Evolutionary conservation across 2,113 vertebrate genomes (phyloP).

Genomic region (Synchiropus splendidus): DNA sequence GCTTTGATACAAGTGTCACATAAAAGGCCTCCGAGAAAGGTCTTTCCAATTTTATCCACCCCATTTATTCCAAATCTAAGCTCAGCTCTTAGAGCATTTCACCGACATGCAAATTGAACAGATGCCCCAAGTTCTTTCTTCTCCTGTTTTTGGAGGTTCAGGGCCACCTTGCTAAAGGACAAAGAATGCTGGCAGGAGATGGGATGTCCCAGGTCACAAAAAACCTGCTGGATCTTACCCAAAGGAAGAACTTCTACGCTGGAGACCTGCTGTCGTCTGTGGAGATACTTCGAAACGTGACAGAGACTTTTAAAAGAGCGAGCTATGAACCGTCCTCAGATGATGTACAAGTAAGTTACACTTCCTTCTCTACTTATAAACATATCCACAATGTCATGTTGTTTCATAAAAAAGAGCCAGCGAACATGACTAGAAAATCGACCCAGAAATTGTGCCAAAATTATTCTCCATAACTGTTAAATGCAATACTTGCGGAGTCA

Average conservation of each 20-base stretch:
- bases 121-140: slow-evolving; percentile 53
- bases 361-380: too few relatives aligned
- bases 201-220: slow-evolving; percentile 99
- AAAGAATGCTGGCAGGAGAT: slow-evolving; percentile 85
- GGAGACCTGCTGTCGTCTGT: slow-evolving; percentile 94
- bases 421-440: too few relatives aligned
- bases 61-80: slow-evolving; percentile 42
- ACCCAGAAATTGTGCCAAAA: too few relatives aligned
- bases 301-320: slow-evolving; percentile 93
- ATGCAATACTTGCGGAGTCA: too few relatives aligned
- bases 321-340: slow-evolving; percentile 94
- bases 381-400: too few relatives aligned
- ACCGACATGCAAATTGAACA: slow-evolving; percentile 26
- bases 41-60: slow-evolving; percentile 39
- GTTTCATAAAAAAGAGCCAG: too few relatives aligned
- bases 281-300: slow-evolving; percentile 97
- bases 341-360: slow-evolving; percentile 85
- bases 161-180: slow-evolving; percentile 94
- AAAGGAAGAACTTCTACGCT: slow-evolving; percentile 94
- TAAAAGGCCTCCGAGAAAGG: slow-evolving; percentile 37
- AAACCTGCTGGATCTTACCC: slow-evolving; percentile 91
- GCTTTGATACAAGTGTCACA: slow-evolving; percentile 47
- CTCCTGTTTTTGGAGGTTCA: slow-evolving; percentile 79
- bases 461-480: too few relatives aligned
- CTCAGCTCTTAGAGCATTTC: slow-evolving; percentile 10